These are phyloP conservation scores for Neosilurus hyrtlii DNA, from an alignment of 2,797 vertebrate genomes.

Conservation along the genomic window DNA sequence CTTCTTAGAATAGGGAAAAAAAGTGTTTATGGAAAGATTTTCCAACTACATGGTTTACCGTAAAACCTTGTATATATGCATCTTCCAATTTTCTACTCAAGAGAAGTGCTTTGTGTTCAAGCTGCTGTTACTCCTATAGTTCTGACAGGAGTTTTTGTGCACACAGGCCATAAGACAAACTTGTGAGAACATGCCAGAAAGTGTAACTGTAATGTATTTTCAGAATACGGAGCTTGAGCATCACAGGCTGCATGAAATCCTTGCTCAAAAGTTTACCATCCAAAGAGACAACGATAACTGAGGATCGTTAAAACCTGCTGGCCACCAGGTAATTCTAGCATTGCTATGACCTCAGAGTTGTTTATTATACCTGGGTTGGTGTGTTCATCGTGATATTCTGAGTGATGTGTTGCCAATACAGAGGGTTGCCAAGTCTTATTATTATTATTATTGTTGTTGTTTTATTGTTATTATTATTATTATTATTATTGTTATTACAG, in stretches of 20 bases:
- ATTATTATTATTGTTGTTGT: no score
- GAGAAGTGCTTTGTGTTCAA: not conserved
- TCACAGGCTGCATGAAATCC: constrained; percentile 70
- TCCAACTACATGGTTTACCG: not conserved
- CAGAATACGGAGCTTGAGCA: constrained; percentile 74
- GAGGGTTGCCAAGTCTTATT: no score
- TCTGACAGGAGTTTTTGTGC: not conserved
- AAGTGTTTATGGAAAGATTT: not conserved
- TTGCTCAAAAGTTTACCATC: constrained; percentile 70
- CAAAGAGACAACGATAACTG: constrained; percentile 68
- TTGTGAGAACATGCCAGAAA: not conserved
- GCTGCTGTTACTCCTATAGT: not conserved
- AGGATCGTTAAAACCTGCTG: constrained; percentile 64
- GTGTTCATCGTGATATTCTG: not conserved
- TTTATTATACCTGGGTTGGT: not conserved
- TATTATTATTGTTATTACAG: no score
- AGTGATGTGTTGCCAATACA: no score
- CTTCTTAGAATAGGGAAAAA: not conserved
- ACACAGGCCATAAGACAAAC: constrained; percentile 49
- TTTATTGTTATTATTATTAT: no score
- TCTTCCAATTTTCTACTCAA: not conserved
- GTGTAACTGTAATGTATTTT: constrained; percentile 33
- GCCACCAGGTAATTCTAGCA: constrained; percentile 60
- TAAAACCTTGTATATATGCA: not conserved
- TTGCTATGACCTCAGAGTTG: not conserved